Percentiles rank a stretch among this genome's conserved stretches.
phyloP scores from a whole-genome alignment of 2,113 vertebrate species.

The Lophotis ruficrista region DNA sequence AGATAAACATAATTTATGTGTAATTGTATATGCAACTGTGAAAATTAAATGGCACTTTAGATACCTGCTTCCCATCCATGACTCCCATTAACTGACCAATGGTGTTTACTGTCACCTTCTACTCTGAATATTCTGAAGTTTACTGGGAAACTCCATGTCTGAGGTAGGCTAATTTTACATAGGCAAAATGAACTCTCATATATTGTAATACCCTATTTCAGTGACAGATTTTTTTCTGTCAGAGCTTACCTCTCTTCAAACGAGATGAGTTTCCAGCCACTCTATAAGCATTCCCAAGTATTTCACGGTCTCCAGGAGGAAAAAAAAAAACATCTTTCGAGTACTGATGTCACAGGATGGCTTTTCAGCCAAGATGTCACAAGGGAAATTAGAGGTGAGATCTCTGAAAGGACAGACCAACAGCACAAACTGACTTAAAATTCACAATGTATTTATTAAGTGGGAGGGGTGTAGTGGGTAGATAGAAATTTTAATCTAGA shows the following conservation, averaged over 20 bases:
- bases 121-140: neutral
- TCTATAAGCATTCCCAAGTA: neutral
- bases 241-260: neutral
- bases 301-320: neutral
- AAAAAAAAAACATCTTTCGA: neutral
- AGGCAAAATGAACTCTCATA: neutral
- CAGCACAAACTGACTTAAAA: neutral
- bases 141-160: neutral
- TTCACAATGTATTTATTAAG: neutral
- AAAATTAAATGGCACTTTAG: neutral
- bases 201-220: neutral
- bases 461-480: neutral
- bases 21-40: neutral
- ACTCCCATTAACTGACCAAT: neutral
- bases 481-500: neutral
- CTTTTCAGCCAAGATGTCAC: neutral
- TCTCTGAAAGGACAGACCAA: neutral
- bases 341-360: neutral
- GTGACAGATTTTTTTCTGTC: neutral
- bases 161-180: neutral
- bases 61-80: neutral
- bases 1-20: neutral
- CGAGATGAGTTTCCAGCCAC: fast-evolving
- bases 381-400: neutral
- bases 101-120: neutral